Evolutionary conservation across 2,888 invertebrate genomes (phyloP), one percentile per base, ranked within the genome.

Genomic region (Cephus sareptanus): DNA sequence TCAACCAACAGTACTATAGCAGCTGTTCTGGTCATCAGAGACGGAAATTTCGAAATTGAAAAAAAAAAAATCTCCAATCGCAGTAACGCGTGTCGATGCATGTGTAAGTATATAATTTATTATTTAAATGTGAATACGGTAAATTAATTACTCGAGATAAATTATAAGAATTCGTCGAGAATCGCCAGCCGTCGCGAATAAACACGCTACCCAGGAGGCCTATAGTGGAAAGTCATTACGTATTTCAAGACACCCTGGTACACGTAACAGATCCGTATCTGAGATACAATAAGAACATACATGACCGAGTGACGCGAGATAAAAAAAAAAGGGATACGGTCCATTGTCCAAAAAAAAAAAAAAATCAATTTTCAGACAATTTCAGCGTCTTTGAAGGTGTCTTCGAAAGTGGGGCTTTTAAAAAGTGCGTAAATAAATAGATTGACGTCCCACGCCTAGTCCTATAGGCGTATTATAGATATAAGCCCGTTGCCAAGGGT

Each of bases 391-490:
- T 85, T 83, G 85, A 83, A 83, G 80, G 83, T 73, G 79, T 56
- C 77, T 23, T 23, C 3, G 73, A 31, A 33, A 71, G 71, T 33
- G 71, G 71, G 82, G 82, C 86, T 85, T 89, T 87, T 56, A 56
- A 88, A 89, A 89, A 89, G 89, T 86, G 89, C 89, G 89, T 89
- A 88, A 89, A 89, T 90, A 90, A 90, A 90, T 90, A 89, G 87
- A 87, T 89, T 87, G 83, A 84, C 85, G 83, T 83, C 83, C 82
- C 31, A 78, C 79, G 84, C 9, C 56, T 74, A 75, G 79, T 30
- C 37, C 35, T n/a, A 56, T 31, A 12, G 34, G 3, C 34, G 11
- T 56, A 3, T 35, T 35, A 69, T 34, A 30, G 34, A 33, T 40
- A 75, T 34, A 37, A 13, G 78, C 33, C 31, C 71, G 71, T 34